These are phyloP conservation scores for Ornithoptera priamus DNA, from an alignment of 2,888 invertebrate species.

Conservation along the genomic window DNA sequence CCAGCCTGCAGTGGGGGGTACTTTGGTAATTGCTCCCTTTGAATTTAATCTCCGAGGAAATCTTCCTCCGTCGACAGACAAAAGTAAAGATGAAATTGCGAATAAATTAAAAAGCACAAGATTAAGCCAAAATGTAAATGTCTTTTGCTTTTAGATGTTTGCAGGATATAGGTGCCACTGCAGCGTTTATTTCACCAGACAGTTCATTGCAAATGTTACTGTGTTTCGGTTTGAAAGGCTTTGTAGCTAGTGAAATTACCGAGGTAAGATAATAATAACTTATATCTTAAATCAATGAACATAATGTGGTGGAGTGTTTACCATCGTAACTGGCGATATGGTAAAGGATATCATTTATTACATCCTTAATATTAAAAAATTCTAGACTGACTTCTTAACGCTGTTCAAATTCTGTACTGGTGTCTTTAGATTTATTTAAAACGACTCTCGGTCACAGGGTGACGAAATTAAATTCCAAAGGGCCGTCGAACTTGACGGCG, in stretches of 20 bases:
- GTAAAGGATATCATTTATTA: too few relatives aligned
- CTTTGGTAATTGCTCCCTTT: conserved; percentile 26
- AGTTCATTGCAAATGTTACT: too few relatives aligned
- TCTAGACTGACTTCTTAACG: neutral
- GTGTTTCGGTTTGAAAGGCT: too few relatives aligned
- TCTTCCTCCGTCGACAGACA: neutral
- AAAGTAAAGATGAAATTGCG: neutral
- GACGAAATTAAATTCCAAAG: conserved; percentile 45
- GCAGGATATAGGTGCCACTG: too few relatives aligned
- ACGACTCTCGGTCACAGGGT: conserved; percentile 39
- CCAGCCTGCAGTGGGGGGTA: neutral
- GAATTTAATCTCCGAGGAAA: conserved; percentile 1
- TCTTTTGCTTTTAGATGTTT: too few relatives aligned
- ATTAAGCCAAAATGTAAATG: neutral
- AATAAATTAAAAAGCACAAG: neutral
- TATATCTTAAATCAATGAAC: too few relatives aligned
- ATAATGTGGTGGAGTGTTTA: too few relatives aligned
- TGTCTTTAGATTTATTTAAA: conserved; percentile 38
- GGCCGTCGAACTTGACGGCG: conserved; percentile 17
- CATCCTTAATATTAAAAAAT: neutral
- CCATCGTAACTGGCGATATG: too few relatives aligned
- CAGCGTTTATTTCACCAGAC: too few relatives aligned
- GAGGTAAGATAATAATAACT: too few relatives aligned
- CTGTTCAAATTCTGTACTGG: conserved; percentile 33
- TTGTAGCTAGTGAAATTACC: too few relatives aligned